Base-by-base conservation (phyloP, 2,797 vertebrate species). In the Chelon auratus region DNA sequence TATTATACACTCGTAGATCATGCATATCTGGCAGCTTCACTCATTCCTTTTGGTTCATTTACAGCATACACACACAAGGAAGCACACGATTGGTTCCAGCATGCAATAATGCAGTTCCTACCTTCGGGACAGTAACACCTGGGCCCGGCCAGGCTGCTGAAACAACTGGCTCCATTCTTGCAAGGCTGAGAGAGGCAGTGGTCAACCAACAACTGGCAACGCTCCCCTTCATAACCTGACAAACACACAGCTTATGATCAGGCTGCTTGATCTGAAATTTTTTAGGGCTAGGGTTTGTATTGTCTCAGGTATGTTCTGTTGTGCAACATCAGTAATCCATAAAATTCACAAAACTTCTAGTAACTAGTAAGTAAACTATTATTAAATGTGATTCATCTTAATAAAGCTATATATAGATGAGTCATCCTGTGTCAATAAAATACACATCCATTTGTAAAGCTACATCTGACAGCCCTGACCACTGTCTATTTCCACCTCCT, bases 111-210 rank as follows among this genome's bases (percentile, higher is more conserved):
- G 33, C 40, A 33, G 9, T 57, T 10, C 51, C 83, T 95, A 99
- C 98, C 98, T 95, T 97, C 96, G 2, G 93, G 91, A 84, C 98
- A 99, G 66, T 95, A 96, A 84, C 98, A 99, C 72, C 91, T 94
- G 87, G 96, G 97, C 36, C 97, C 97, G 2, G 74, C 93, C 83
- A 95, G 75, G 61, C 79, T 95, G 73, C 95, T 97, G 76, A 93
- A 90, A 78, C 98, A 99, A 1, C 95, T 96, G 9, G 96, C 98
- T 91, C 95, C 96, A 0, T 99, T 97, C 77, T 93, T 95, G 89
- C 98, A 99, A 0, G 97, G 97, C 80, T 96, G 92, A 64, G 96
- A 95, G 67, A 92, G 43, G 66, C 98, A 99, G 22, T 97, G 96
- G 87, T 99, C 95, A 11, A 98, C 95, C 91, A 95, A 88, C 78